Evolutionary conservation across 2,113 vertebrate species (phyloP).

Genomic region (Saiga tatarica): DNA sequence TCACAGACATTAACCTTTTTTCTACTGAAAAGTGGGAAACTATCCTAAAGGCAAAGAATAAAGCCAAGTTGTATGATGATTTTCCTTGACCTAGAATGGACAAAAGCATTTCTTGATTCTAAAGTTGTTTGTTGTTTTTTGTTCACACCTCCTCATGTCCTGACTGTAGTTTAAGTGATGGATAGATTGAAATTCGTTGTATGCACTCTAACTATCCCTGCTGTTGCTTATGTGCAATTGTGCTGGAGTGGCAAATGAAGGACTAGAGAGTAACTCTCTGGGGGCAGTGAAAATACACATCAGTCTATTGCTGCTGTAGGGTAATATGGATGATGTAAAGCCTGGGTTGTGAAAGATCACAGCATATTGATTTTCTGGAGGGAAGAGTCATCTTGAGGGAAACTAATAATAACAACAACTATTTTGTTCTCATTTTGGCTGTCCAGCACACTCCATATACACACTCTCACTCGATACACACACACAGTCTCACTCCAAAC

Average conservation of each 20-base stretch:
- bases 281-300: neutral
- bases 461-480: neutral
- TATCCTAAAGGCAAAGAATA: neutral
- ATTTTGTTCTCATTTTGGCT: conserved; percentile 27
- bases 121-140: neutral
- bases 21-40: neutral
- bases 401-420: neutral
- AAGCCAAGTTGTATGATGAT: neutral
- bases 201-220: neutral
- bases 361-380: conserved; percentile 6
- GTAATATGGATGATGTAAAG: conserved; percentile 33
- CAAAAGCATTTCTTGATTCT: conserved; percentile 3
- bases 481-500: neutral
- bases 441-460: neutral
- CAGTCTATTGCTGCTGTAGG: conserved; percentile 10
- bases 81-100: conserved; percentile 17
- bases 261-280: conserved; percentile 27
- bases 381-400: conserved; percentile 34
- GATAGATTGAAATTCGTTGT: conserved; percentile 35
- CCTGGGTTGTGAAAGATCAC: conserved; percentile 43
- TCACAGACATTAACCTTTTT: neutral
- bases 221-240: conserved; percentile 34
- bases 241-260: neutral
- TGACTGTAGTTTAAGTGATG: conserved; percentile 27
- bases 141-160: neutral